These are phyloP conservation scores for Chrysogorgia sp. DNA, from an alignment of 92 coral and sea anemone genomes.

Conservation along the genomic window DNA sequence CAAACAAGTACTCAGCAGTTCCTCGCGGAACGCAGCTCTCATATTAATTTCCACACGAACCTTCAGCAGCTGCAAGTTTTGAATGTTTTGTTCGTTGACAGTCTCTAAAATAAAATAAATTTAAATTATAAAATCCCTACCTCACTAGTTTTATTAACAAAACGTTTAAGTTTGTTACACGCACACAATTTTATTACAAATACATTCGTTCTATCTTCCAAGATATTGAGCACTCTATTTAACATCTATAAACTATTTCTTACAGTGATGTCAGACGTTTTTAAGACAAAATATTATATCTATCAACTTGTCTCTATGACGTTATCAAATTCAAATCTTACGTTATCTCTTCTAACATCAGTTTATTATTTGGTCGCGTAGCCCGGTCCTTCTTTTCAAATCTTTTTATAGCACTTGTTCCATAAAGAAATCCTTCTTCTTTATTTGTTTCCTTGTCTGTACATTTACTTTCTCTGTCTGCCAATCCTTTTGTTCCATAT, in stretches of 20 bases:
- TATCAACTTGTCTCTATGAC: background rate
- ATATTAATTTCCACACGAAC: conserved; percentile 10
- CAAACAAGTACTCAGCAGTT: too few species aligned
- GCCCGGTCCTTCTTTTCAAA: conserved; percentile 71
- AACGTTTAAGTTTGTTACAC: too few species aligned
- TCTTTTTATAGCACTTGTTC: conserved; percentile 82
- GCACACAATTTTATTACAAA: too few species aligned
- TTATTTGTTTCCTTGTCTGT: conserved; percentile 38
- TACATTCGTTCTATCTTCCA: too few species aligned
- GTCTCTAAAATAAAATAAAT: background rate
- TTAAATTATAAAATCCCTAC: background rate
- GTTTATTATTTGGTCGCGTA: conserved; percentile 74
- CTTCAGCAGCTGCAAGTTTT: conserved; percentile 32
- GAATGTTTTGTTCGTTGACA: conserved; percentile 13
- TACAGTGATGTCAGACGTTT: too few species aligned
- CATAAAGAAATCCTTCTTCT: conserved; percentile 77
- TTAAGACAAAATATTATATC: background rate
- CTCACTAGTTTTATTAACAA: background rate
- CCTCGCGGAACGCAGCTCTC: background rate
- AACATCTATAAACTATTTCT: too few species aligned
- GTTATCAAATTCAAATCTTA: conserved; percentile 25
- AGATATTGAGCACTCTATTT: too few species aligned
- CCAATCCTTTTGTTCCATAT: conserved; percentile 77
- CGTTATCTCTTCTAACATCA: conserved; percentile 78
- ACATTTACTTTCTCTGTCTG: conserved; percentile 16